A percentile compares a stretch with the other conserved stretches of the same genome.
phyloP scores from a whole-genome alignment of 2,888 invertebrate species.

The Blastobasis lacticolella region DNA sequence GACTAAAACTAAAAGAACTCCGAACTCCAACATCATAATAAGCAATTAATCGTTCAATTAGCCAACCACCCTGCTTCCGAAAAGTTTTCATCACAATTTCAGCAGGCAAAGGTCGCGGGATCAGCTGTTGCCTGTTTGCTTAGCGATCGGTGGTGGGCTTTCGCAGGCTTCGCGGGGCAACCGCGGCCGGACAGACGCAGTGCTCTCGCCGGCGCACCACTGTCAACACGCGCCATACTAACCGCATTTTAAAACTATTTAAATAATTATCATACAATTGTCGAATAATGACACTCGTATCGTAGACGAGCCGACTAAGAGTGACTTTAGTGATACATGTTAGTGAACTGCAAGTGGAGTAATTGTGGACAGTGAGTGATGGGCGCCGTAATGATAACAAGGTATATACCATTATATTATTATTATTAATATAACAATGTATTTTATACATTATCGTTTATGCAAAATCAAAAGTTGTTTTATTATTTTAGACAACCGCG shows the following conservation, averaged over 20 bases:
- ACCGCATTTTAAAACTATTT: background rate
- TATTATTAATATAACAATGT: background rate
- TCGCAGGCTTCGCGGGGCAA: conserved; percentile 43
- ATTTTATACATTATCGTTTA: background rate
- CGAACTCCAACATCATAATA: too few species aligned
- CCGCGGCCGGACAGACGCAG: conserved; percentile 30
- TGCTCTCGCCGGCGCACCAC: conserved; percentile 40
- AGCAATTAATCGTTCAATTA: too few species aligned
- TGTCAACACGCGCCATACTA: conserved; percentile 36
- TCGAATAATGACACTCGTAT: conserved; percentile 4
- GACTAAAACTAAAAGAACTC: too few species aligned
- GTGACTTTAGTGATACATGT: conserved; percentile 47
- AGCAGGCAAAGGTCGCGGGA: too few species aligned
- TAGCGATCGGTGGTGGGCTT: conserved; percentile 6
- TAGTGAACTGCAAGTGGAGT: conserved; percentile 38
- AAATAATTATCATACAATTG: too few species aligned
- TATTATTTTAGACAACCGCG: conserved; percentile 2
- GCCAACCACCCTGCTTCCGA: too few species aligned
- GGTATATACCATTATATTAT: conserved; percentile 25
- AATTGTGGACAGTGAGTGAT: conserved; percentile 33
- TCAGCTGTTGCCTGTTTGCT: too few species aligned
- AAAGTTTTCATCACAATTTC: too few species aligned
- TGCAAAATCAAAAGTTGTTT: background rate
- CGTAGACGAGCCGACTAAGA: conserved; percentile 20
- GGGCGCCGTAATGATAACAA: conserved; percentile 39